These are phyloP conservation scores for Linurgus olivaceus DNA, from an alignment of 2,797 vertebrate genomes.

Conservation along the genomic window DNA sequence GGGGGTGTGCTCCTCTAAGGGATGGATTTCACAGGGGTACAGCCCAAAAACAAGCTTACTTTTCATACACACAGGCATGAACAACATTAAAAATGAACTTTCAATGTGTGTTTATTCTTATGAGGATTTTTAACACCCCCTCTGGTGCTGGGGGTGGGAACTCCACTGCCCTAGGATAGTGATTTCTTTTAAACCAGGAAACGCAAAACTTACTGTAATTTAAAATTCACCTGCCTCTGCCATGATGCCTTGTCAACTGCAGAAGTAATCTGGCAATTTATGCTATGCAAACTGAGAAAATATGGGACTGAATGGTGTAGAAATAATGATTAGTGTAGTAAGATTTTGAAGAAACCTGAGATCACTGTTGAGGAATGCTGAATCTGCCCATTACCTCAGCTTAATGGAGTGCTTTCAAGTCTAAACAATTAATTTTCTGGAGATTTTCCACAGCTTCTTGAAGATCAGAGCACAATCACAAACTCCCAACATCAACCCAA, in stretches of 20 bases:
- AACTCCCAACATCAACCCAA: neutral
- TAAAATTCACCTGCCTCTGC: neutral
- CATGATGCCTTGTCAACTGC: neutral
- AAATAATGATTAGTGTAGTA: neutral
- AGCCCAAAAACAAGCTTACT: neutral
- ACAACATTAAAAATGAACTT: neutral
- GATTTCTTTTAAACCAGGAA: neutral
- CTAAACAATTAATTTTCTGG: constrained; percentile 30
- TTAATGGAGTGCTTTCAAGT: neutral
- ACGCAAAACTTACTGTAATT: neutral
- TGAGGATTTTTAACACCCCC: fast-evolving
- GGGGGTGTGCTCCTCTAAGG: neutral
- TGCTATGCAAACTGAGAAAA: neutral
- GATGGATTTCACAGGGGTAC: neutral
- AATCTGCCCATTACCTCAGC: neutral
- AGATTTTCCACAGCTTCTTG: neutral
- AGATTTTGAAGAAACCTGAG: neutral
- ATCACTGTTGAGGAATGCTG: neutral
- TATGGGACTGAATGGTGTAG: neutral
- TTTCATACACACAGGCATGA: neutral
- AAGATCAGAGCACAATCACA: neutral
- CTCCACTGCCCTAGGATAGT: too few species aligned
- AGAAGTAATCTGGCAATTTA: neutral
- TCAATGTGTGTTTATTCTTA: fast-evolving
- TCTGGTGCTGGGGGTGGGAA: neutral